Base-by-base conservation (phyloP, 2,113 vertebrate genomes). In the Balaenoptera acutorostrata region DNA sequence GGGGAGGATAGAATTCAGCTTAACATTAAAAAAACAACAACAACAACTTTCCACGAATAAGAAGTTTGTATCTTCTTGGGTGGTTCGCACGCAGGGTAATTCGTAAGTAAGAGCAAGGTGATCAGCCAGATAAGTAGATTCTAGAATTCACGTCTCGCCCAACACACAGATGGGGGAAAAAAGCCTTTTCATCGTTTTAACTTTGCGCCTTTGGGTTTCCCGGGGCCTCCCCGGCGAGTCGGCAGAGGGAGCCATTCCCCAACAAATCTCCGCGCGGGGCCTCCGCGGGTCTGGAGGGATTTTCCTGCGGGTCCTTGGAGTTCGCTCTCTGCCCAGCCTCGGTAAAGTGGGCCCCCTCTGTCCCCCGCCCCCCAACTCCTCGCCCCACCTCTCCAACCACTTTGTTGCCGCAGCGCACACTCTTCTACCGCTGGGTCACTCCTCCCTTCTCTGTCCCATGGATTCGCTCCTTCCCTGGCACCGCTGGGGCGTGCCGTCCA, bases 211-310 rank as follows among this genome's bases (percentile, higher is more conserved):
- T 27, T 8, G 64, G 23, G 93, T 83, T 82, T 85, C 82, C 77
- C 2, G 29, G 64, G 74, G 72, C 63, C 55, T 85, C 90, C 77
- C 52, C 8, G 2, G 52, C 44, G 2, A 66, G 81, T 78, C 98
- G 61, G 90, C 96, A 98, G 98, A 96, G 98, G 97, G 98, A 83
- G 97, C 98, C 71, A 71, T 97, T 97, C 39, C 69, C 96, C 95
- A 95, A 93, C 84, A 93, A 96, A 96, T 97, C 23, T 9, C 52
- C 0, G 49, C 14, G 18, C 57, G 3, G 6, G 29, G 52, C n/a
- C 39, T 0, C 13, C 1, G 55, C 14, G 8, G 57, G 66, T 52
- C 41, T 1, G 8, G 14, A 46, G 18, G 27, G 44, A 14, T 8
- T 63, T 57, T 61, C 46, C 4, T 0, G 31, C 0, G 0, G 0